phyloP scores from a whole-genome alignment of 2,888 invertebrate genomes.

The Trichogramma evanescens region DNA sequence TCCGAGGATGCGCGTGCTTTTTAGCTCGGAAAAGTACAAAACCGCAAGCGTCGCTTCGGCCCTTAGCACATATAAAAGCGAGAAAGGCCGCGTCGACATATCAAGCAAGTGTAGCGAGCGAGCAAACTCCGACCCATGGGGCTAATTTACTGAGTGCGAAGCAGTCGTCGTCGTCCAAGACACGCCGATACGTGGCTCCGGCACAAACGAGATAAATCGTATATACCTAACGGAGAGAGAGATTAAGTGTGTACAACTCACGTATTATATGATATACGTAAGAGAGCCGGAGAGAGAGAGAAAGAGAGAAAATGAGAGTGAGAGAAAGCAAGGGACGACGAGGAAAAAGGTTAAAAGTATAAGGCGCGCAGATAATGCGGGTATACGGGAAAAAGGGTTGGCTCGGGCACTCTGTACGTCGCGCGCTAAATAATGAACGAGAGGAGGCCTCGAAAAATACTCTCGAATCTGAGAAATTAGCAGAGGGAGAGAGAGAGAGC shows the following conservation, averaged over 20 bases:
- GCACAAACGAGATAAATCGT: not conserved
- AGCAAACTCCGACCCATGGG: not conserved
- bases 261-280: slow-evolving; percentile 7
- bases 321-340: not conserved
- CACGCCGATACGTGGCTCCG: slow-evolving; percentile 7
- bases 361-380: not conserved
- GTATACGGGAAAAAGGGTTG: slow-evolving; percentile 9
- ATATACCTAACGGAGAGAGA: not conserved
- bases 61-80: too few relatives aligned
- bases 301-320: not conserved
- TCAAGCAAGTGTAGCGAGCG: too few relatives aligned
- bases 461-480: slow-evolving; percentile 49
- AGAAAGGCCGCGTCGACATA: too few relatives aligned
- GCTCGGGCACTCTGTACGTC: not conserved
- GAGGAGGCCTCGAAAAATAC: slow-evolving; percentile 46
- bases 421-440: slow-evolving; percentile 47
- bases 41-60: too few relatives aligned
- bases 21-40: too few relatives aligned
- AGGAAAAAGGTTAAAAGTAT: not conserved
- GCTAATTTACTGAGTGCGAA: slow-evolving; percentile 23
- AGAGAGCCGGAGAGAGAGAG: slow-evolving; percentile 6
- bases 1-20: too few relatives aligned
- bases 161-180: not conserved
- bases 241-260: not conserved
- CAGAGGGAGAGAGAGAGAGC: too few relatives aligned